A percentile compares a stretch with the other conserved stretches of the same genome.
Evolutionary conservation across 2,888 invertebrate species (phyloP).

Genomic region (Rhamphomyia laevipes): DNA sequence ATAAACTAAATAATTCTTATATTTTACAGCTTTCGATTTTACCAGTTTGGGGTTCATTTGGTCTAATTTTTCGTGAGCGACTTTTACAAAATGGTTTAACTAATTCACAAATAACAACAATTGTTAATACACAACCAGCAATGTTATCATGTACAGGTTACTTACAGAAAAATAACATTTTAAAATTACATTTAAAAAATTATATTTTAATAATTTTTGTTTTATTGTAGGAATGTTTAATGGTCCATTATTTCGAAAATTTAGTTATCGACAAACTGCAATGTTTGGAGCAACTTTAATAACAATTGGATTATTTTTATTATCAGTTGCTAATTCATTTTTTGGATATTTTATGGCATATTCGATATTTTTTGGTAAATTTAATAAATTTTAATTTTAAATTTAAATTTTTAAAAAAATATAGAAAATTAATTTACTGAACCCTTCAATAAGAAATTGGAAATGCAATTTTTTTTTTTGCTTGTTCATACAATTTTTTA

Average conservation of each 20-base stretch:
- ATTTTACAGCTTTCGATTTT: not conserved
- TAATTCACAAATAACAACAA: slow-evolving; percentile 55
- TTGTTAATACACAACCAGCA: slow-evolving; percentile 60
- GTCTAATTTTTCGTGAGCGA: slow-evolving; percentile 55
- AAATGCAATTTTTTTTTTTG: too few relatives aligned
- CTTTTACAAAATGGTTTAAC: slow-evolving; percentile 47
- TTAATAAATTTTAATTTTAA: too few relatives aligned
- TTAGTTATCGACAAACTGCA: slow-evolving; percentile 50
- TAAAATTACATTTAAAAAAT: too few relatives aligned
- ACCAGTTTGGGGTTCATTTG: slow-evolving; percentile 55
- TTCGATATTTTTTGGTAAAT: slow-evolving; percentile 50
- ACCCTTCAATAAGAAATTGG: too few relatives aligned
- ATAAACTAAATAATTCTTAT: not conserved
- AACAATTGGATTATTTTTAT: slow-evolving; percentile 42
- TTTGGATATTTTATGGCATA: slow-evolving; percentile 47
- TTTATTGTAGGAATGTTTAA: slow-evolving; percentile 38
- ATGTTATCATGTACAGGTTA: slow-evolving; percentile 57
- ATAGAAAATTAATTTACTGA: too few relatives aligned
- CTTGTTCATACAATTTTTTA: too few relatives aligned
- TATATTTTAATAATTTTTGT: not conserved
- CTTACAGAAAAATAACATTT: slow-evolving; percentile 13
- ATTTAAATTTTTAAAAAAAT: too few relatives aligned
- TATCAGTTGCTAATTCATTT: slow-evolving; percentile 47
- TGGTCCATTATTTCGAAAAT: slow-evolving; percentile 51
- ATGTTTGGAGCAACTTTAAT: slow-evolving; percentile 44